Conservation (phyloP, 2,797 vertebrate species). For the Octomys mimax region DNA sequence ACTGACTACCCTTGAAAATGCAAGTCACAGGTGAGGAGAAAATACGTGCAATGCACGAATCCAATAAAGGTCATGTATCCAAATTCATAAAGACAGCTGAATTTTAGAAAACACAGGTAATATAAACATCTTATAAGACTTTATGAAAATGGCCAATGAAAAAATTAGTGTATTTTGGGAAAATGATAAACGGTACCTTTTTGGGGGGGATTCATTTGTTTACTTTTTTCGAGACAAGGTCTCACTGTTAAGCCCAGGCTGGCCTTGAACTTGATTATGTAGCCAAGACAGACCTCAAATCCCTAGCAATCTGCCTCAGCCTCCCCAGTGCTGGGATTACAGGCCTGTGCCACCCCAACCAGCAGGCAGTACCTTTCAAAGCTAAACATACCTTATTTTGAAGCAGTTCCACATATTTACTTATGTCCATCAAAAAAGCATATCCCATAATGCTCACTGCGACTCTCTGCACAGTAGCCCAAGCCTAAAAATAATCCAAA, state of each 20-base stretch:
- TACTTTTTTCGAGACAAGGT: background rate
- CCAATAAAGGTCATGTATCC: background rate
- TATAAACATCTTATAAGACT: conserved; percentile 23
- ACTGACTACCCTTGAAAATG: background rate
- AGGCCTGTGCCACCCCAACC: background rate
- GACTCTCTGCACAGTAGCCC: background rate
- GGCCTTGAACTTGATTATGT: too few relatives aligned
- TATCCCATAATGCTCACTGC: background rate
- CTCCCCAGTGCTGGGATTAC: background rate
- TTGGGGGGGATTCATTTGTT: too few relatives aligned
- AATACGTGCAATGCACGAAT: background rate
- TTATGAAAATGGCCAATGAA: background rate
- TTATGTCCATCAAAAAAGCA: background rate
- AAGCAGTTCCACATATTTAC: background rate
- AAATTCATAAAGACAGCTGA: conserved; percentile 41
- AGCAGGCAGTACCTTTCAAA: background rate
- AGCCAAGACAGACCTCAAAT: too few relatives aligned
- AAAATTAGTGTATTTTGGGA: background rate
- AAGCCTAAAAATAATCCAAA: conserved; percentile 26
- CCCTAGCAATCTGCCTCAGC: background rate
- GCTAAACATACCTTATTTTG: conserved; percentile 23
- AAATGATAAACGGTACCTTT: background rate
- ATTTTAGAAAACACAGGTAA: background rate
- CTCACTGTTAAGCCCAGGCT: background rate
- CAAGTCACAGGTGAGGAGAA: background rate